Conservation (phyloP, 1,140 invertebrate genomes). For the Tribolium castaneum region DNA sequence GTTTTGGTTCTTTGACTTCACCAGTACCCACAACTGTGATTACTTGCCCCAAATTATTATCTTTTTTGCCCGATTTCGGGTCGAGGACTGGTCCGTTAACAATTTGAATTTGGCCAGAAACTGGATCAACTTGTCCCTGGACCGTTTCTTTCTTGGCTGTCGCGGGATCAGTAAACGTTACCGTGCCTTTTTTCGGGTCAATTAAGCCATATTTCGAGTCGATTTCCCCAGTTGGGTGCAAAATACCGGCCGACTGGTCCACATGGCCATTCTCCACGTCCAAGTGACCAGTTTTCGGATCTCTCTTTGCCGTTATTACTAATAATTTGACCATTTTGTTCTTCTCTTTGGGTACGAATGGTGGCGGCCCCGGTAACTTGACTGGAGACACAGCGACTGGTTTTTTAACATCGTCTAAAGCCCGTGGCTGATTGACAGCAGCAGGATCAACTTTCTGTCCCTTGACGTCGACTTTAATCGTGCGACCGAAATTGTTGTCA, state of each 20-base stretch:
- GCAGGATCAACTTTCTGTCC: conserved; percentile 70
- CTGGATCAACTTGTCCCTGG: conserved; percentile 68
- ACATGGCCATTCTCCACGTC: conserved; percentile 69
- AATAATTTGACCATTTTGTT: conserved; percentile 69
- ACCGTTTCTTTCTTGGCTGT: conserved; percentile 68
- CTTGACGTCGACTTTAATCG: conserved; percentile 71
- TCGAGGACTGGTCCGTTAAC: conserved; percentile 68
- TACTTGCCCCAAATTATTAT: conserved; percentile 58
- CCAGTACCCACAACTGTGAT: conserved; percentile 58
- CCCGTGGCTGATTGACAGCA: conserved; percentile 69
- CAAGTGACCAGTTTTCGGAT: conserved; percentile 69
- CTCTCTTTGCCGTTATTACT: conserved; percentile 69
- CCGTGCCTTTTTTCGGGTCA: conserved; percentile 68
- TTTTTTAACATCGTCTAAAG: conserved; percentile 52
- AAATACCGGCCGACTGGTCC: conserved; percentile 67
- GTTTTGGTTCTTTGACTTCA: conserved; percentile 67
- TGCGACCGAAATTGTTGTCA: conserved; percentile 73
- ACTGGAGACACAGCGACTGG: conserved; percentile 65
- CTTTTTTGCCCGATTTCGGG: conserved; percentile 60
- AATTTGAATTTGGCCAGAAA: conserved; percentile 77
- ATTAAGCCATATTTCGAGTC: conserved; percentile 71
- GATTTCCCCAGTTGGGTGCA: conserved; percentile 68
- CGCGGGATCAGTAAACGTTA: conserved; percentile 65
- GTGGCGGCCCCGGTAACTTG: conserved; percentile 59
- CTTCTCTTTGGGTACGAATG: conserved; percentile 62